Conservation (phyloP, 2,888 invertebrate species). For the Pardosa pseudoannulata region DNA sequence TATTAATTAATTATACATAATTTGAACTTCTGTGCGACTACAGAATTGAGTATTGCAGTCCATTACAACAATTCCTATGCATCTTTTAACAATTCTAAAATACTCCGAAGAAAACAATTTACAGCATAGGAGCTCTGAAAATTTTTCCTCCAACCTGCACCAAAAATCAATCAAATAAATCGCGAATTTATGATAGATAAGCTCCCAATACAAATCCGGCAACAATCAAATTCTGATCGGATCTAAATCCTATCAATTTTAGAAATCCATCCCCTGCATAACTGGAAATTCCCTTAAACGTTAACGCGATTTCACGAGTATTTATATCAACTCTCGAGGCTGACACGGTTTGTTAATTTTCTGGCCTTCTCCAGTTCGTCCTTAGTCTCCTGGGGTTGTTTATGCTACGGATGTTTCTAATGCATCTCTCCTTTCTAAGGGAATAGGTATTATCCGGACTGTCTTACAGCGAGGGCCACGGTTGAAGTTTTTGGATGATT, state of each 20-base stretch:
- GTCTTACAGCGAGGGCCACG: not conserved
- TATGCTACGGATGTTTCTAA: not conserved
- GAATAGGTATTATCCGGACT: not conserved
- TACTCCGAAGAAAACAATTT: too few relatives aligned
- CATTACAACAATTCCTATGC: too few relatives aligned
- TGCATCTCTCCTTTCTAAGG: not conserved
- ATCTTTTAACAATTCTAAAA: too few relatives aligned
- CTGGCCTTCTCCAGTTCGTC: not conserved
- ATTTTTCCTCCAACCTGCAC: not conserved
- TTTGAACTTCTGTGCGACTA: too few relatives aligned
- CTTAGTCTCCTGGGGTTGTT: not conserved
- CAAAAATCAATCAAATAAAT: not conserved
- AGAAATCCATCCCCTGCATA: not conserved
- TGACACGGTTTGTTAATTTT: constrained; percentile 16
- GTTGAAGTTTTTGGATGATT: not conserved
- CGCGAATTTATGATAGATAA: not conserved
- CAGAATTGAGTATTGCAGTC: too few relatives aligned
- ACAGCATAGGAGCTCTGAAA: too few relatives aligned
- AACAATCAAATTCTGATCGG: not conserved
- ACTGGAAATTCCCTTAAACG: constrained; percentile 14
- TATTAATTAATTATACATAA: too few relatives aligned
- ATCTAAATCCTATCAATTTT: constrained; percentile 13
- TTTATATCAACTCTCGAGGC: constrained; percentile 14
- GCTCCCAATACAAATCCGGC: not conserved
- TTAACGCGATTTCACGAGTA: constrained; percentile 11